phyloP scores from a whole-genome alignment of 1,140 invertebrate species.

The Olivierus martensii region DNA sequence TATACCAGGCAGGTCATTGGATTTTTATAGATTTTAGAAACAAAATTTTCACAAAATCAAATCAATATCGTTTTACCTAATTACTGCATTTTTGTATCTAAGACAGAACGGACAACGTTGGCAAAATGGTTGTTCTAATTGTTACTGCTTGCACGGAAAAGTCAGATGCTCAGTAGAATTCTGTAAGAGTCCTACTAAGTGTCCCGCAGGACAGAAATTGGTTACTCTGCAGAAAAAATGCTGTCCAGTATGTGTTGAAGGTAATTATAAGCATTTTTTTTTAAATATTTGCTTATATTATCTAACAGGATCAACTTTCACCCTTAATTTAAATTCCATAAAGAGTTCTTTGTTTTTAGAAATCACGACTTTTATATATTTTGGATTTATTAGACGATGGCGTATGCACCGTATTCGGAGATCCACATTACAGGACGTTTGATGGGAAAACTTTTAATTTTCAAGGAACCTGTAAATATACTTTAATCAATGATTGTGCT shows the following conservation, averaged over 20 bases:
- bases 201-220: constrained; percentile 51
- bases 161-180: constrained; percentile 61
- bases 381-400: constrained; percentile 47
- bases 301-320: not conserved
- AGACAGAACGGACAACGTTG: constrained; percentile 31
- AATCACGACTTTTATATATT: not conserved
- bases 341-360: not conserved
- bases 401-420: constrained; percentile 80
- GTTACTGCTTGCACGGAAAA: constrained; percentile 59
- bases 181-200: constrained; percentile 46
- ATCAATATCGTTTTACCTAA: too few relatives aligned
- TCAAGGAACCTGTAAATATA: constrained; percentile 81
- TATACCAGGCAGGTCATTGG: too few relatives aligned
- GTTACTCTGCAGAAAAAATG: constrained; percentile 59
- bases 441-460: constrained; percentile 84
- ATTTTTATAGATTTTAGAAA: constrained; percentile 33
- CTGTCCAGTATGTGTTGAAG: constrained; percentile 70
- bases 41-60: constrained; percentile 7
- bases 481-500: constrained; percentile 62
- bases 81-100: constrained; percentile 21
- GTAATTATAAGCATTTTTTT: constrained; percentile 30
- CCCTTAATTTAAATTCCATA: not conserved
- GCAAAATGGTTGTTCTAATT: constrained; percentile 51
- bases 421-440: constrained; percentile 86
- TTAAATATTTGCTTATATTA: not conserved